phyloP scores from a whole-genome alignment of 2,113 vertebrate genomes.

The Tichodroma muraria region DNA sequence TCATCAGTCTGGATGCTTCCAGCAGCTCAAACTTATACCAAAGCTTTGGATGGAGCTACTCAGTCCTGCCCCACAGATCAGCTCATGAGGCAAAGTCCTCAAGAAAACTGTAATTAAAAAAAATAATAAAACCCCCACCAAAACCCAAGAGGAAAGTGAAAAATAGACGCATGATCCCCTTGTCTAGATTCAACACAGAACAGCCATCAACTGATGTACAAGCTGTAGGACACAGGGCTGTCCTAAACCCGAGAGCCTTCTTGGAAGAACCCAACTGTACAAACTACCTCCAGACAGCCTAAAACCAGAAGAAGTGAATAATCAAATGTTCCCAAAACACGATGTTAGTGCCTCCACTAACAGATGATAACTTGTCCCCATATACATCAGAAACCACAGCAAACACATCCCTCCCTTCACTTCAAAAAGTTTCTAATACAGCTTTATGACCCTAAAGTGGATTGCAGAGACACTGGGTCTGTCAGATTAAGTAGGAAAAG shows the following conservation, averaged over 20 bases:
- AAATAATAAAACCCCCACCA: background rate
- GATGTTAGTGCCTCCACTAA: background rate
- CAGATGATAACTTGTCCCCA: background rate
- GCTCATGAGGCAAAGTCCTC: background rate
- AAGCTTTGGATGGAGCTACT: background rate
- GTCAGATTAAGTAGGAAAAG: background rate
- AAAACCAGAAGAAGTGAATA: background rate
- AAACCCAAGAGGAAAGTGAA: background rate
- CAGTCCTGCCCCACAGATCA: background rate
- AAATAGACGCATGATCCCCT: background rate
- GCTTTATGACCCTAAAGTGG: background rate
- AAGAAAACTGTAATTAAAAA: background rate
- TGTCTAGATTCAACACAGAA: background rate
- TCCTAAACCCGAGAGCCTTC: background rate
- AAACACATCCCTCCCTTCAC: background rate
- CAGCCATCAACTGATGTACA: background rate
- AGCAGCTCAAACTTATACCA: background rate
- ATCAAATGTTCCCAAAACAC: background rate
- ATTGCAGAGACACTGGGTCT: background rate
- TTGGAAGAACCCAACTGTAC: background rate
- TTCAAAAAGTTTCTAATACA: background rate
- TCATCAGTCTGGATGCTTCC: background rate
- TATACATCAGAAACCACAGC: background rate
- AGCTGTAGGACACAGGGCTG: background rate
- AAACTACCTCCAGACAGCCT: background rate